A percentile compares a stretch with the other conserved stretches of the same genome.
Evolutionary conservation across 2,113 vertebrate genomes (phyloP).

Genomic region (Malaclemys terrapin): DNA sequence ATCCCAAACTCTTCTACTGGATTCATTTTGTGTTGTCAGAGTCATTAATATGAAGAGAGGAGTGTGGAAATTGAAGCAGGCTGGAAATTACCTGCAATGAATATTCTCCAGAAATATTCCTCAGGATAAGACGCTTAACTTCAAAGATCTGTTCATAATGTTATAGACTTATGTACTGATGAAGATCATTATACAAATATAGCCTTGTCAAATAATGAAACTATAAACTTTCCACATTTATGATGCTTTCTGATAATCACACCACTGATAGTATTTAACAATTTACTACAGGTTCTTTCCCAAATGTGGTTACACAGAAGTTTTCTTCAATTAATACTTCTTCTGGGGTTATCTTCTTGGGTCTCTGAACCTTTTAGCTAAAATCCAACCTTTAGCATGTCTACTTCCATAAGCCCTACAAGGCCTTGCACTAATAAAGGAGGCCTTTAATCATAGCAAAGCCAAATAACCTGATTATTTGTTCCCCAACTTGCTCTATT

Average conservation of each 20-base stretch:
- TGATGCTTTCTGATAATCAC: neutral
- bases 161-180: neutral
- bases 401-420: neutral
- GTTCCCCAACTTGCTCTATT: neutral
- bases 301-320: neutral
- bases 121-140: conserved; percentile 18
- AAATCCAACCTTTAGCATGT: neutral
- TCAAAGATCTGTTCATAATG: neutral
- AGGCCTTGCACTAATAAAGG: neutral
- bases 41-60: neutral
- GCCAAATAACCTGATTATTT: neutral
- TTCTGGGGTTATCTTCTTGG: neutral
- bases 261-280: neutral
- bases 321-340: neutral
- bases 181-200: conserved; percentile 40
- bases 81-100: conserved; percentile 52
- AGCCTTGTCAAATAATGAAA: neutral
- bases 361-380: neutral
- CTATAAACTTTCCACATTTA: neutral
- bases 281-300: neutral
- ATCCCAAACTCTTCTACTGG: neutral
- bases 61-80: neutral
- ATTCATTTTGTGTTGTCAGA: neutral
- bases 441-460: neutral
- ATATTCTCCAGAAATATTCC: neutral